Evolutionary conservation across 2,113 vertebrate genomes (phyloP), one percentile per base, ranked within the genome.

Genomic region (Chauna torquata): DNA sequence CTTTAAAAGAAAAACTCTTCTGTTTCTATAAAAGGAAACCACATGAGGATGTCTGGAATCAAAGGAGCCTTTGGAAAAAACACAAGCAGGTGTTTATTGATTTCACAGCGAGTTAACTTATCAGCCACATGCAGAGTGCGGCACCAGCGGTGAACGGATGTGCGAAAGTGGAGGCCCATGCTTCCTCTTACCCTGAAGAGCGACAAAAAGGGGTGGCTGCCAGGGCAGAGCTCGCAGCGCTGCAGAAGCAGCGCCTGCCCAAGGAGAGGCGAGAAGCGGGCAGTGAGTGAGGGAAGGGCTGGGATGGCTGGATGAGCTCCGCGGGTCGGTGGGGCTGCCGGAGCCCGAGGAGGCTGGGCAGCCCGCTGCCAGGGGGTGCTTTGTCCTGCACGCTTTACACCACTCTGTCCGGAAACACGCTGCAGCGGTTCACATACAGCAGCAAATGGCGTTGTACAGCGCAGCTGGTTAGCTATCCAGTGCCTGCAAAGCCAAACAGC

Each of bases 331-430:
- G n/a, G 52, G 32, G 34, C 79, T 18, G 64, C 79, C 15, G 7
- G 3, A 6, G 47, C 8, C 8, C 18, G 30, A 2, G 3, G 57
- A n/a, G 32, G 32, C 1, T 17, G 8, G 3, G 25, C 47, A 54
- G 24, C 11, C 38, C 30, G 32, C 47, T 15, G 81, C 0, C 1
- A 45, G 57, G 28, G 30, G 11, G 11, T 15, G 40, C 30, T n/a
- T 30, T 9, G 11, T 23, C 18, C 24, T 3, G 11, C 36, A 6
- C 18, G 30, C 25, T 54, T 74, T 36, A 16, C 20, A 9, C 42
- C 12, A 15, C 62, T 28, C 38, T 28, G 25, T 17, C 23, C 19
- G 18, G 69, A 62, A 54, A 18, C 4, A 3, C 57, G 57, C 45
- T 32, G 18, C 3, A 5, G 11, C 13, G 27, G 23, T 7, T 9